A percentile compares a stretch with the other conserved stretches of the same genome.
These are phyloP conservation scores for Lophotriccus pileatus DNA, from an alignment of 2,797 vertebrate species.

Conservation along the genomic window DNA sequence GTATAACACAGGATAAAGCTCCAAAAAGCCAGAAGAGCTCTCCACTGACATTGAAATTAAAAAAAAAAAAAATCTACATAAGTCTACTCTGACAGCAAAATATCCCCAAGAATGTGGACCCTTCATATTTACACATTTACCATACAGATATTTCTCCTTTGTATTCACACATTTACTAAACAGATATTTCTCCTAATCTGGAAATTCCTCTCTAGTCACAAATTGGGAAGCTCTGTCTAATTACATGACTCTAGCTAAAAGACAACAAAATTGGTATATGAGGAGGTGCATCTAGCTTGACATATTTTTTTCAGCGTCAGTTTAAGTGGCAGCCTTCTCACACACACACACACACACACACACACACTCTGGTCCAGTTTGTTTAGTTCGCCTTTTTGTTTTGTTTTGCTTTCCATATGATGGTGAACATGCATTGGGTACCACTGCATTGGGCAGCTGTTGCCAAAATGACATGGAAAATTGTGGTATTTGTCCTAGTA, in stretches of 20 bases:
- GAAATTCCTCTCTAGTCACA: neutral
- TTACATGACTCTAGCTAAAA: neutral
- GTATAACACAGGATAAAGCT: neutral
- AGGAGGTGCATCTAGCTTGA: neutral
- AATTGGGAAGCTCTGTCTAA: neutral
- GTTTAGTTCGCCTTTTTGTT: neutral
- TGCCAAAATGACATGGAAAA: neutral
- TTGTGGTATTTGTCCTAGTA: neutral
- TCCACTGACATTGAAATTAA: neutral
- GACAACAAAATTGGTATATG: neutral
- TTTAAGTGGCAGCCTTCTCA: neutral
- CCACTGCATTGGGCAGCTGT: neutral
- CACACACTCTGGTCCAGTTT: fast-evolving
- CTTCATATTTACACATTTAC: neutral
- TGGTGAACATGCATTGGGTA: neutral
- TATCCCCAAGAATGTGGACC: neutral
- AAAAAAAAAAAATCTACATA: neutral
- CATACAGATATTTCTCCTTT: neutral
- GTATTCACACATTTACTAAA: neutral
- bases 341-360: neutral
- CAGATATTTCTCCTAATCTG: neutral
- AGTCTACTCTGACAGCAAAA: neutral
- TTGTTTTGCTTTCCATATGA: neutral
- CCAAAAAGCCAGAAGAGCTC: neutral
- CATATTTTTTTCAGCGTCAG: neutral